Evolutionary conservation across 2,888 invertebrate genomes (phyloP), one percentile per base, ranked within the genome.

Genomic region (Trachelus iudaicus): DNA sequence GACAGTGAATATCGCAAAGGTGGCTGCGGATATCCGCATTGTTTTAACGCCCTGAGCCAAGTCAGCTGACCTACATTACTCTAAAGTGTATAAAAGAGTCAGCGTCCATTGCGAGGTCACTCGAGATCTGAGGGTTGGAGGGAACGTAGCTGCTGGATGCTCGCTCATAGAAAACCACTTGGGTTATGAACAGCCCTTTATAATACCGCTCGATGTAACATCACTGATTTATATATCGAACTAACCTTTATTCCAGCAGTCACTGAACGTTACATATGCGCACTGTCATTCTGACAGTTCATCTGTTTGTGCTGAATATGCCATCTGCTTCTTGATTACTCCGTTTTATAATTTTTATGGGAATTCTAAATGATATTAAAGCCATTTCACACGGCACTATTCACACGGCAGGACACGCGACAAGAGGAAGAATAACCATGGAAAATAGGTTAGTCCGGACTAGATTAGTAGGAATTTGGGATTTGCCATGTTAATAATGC

Each of bases 41-140:
- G 88, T 88, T 87, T 88, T 87, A 83, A 81, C 80, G 82, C 83
- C 84, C 83, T 80, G 81, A 86, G 88, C 87, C 87, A 87, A 88
- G 85, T 88, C 86, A 87, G 88, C 85, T 87, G 88, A 88, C 88
- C 87, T 88, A 87, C 81, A 87, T 88, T 81, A 80, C 76, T 79
- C 75, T 56, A 81, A 79, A 76, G 80, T 73, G 73, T 77, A 77
- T 81, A 81, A 80, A 80, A 84, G 23, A 23, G 23, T 56, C 56
- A 56, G 56, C 23, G 23, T 23, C 15, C 56, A 56, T 56, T 56
- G 56, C 56, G 23, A 56, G 56, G 23, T 56, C 23, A 56, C 56
- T 56, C 23, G 56, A 56, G 56, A 23, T 56, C 9, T 9, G 56
- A 56, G 56, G 56, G 23, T 56, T 15, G 15, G 15, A 23, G 56